These are phyloP conservation scores for Chiridota heheva DNA, from an alignment of 35 echinoderm and acorn worm species.

Conservation along the genomic window DNA sequence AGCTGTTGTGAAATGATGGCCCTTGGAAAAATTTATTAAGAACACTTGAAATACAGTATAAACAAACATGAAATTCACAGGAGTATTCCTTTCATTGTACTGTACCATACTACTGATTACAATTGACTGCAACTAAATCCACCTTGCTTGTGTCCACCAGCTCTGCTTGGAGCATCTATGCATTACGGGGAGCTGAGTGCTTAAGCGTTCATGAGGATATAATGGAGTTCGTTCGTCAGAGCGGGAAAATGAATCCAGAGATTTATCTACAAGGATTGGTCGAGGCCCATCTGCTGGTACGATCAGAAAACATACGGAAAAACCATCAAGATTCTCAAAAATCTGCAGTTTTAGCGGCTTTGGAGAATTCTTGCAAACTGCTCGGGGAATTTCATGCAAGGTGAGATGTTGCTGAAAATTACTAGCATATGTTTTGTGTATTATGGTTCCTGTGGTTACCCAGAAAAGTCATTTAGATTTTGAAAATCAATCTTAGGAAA, in stretches of 20 bases:
- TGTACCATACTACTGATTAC: too few relatives aligned
- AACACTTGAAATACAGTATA: too few relatives aligned
- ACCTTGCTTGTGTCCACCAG: too few relatives aligned
- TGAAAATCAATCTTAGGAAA: too few relatives aligned
- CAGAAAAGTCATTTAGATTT: too few relatives aligned
- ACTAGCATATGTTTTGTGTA: too few relatives aligned
- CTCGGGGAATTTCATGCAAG: constrained; percentile 44
- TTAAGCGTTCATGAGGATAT: constrained; percentile 28
- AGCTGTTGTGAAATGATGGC: too few relatives aligned
- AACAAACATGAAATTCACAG: too few relatives aligned
- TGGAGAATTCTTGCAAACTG: constrained; percentile 30
- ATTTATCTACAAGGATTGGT: constrained; percentile 29
- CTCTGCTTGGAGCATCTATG: constrained; percentile 37
- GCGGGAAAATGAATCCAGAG: constrained; percentile 45
- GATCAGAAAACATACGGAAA: constrained; percentile 28
- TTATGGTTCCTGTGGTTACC: too few relatives aligned
- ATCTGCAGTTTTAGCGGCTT: constrained; percentile 11
- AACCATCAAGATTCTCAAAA: not conserved
- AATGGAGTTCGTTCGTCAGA: constrained; percentile 30
- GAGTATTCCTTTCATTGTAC: too few relatives aligned
- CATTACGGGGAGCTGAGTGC: not conserved
- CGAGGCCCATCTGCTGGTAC: constrained; percentile 34
- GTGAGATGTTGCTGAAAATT: not conserved
- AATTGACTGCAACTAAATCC: too few relatives aligned
- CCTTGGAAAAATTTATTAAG: too few relatives aligned